These are phyloP conservation scores for Otocyon megalotis DNA, from an alignment of 2,113 vertebrate species.

Conservation along the genomic window DNA sequence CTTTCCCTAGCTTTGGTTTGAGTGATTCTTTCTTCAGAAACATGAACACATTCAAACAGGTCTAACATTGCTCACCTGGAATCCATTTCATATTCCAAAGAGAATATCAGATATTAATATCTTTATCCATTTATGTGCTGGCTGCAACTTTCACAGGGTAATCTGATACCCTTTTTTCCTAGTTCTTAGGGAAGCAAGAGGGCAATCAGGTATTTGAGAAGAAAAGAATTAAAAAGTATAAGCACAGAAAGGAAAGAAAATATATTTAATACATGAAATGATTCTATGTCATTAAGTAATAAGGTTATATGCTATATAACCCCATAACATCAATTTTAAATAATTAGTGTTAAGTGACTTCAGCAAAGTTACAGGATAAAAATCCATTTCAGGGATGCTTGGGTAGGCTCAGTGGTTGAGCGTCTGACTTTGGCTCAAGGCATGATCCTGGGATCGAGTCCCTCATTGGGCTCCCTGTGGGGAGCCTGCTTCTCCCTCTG, in stretches of 20 bases:
- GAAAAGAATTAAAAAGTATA: slow-evolving; percentile 51
- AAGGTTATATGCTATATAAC: slow-evolving; percentile 41
- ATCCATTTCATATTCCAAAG: slow-evolving; percentile 38
- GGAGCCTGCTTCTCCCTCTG: too few species aligned
- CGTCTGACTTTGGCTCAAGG: too few species aligned
- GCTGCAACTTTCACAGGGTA: slow-evolving; percentile 33
- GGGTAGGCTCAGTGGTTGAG: too few species aligned
- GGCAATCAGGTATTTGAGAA: slow-evolving; percentile 3
- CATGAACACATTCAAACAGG: slow-evolving; percentile 21
- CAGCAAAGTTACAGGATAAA: slow-evolving; percentile 33
- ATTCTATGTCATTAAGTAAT: slow-evolving; percentile 30
- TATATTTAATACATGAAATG: neutral
- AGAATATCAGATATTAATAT: slow-evolving; percentile 1
- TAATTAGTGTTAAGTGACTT: slow-evolving; percentile 43
- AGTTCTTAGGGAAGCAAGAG: slow-evolving; percentile 34
- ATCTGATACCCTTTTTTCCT: slow-evolving; percentile 1
- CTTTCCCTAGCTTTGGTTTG: slow-evolving; percentile 39
- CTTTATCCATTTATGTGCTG: slow-evolving; percentile 24
- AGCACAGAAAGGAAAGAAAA: slow-evolving; percentile 22
- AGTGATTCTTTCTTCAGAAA: slow-evolving; percentile 28
- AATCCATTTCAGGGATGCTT: neutral
- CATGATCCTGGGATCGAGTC: too few species aligned
- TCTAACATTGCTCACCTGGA: neutral
- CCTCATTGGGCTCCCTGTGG: too few species aligned
- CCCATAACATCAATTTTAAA: slow-evolving; percentile 47